These are phyloP conservation scores for Sylvia atricapilla DNA, from an alignment of 2,113 vertebrate species.

Conservation along the genomic window DNA sequence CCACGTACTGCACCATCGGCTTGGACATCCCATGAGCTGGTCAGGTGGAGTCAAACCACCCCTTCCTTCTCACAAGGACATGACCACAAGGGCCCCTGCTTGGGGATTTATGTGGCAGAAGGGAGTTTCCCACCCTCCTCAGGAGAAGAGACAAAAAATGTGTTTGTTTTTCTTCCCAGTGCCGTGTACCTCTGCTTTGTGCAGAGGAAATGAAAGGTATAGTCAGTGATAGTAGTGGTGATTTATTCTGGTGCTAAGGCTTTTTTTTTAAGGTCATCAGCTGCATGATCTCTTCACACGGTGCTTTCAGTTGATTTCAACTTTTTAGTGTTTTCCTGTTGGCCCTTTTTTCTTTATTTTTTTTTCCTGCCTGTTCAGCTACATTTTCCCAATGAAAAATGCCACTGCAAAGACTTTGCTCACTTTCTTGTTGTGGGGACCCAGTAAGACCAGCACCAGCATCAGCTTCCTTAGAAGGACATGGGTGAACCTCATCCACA, in stretches of 20 bases:
- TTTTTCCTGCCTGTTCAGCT: neutral
- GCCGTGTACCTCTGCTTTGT: neutral
- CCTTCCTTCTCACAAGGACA: constrained; percentile 16
- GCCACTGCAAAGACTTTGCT: constrained; percentile 6
- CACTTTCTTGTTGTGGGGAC: neutral
- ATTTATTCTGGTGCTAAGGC: neutral
- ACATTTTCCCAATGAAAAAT: neutral
- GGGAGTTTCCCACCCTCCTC: neutral
- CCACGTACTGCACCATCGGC: neutral
- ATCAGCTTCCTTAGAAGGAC: neutral
- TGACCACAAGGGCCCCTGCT: neutral
- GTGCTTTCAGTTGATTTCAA: neutral
- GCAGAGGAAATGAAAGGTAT: constrained; percentile 7
- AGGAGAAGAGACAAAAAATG: neutral
- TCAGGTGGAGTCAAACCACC: constrained; percentile 37
- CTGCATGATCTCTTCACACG: neutral
- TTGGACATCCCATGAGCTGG: constrained; percentile 7
- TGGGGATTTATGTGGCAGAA: neutral
- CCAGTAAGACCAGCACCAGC: neutral
- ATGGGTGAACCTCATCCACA: neutral
- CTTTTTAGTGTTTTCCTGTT: constrained; percentile 29
- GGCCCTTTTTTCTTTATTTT: neutral
- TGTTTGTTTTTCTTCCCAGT: constrained; percentile 9
- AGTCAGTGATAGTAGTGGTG: neutral
- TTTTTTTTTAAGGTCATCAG: constrained; percentile 37